phyloP scores from a whole-genome alignment of 2,113 vertebrate genomes.

The Gallinago undulata region DNA sequence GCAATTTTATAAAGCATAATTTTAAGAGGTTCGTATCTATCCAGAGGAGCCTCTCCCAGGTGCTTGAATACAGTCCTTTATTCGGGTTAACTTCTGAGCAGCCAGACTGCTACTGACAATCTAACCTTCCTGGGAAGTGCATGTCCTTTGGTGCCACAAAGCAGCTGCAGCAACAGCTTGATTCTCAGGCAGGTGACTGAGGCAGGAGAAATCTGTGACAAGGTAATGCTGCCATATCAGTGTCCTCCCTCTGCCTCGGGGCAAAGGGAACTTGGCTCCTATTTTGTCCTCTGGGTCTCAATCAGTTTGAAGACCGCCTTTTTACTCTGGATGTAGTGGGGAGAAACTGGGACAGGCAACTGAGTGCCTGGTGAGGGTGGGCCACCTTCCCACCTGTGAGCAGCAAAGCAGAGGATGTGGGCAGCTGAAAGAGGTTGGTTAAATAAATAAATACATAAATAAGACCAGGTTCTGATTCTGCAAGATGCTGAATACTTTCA shows the following conservation, averaged over 20 bases:
- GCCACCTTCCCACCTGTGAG: not conserved
- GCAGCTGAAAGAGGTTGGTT: not conserved
- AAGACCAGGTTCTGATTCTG: not conserved
- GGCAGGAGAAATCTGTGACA: not conserved
- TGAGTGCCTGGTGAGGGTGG: accelerated
- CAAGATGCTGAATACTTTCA: not conserved
- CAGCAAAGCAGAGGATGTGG: accelerated
- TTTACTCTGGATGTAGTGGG: not conserved
- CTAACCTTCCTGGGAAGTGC: not conserved
- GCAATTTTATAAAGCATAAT: not conserved
- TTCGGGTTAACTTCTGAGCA: not conserved
- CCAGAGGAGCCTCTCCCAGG: not conserved
- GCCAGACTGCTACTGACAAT: not conserved
- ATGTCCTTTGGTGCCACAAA: not conserved
- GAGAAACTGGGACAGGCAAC: not conserved
- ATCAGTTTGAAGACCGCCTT: not conserved
- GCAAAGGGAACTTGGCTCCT: not conserved
- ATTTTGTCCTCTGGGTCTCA: not conserved
- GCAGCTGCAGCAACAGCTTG: not conserved
- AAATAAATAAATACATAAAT: not conserved
- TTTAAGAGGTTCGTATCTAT: not conserved
- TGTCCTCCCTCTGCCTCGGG: not conserved
- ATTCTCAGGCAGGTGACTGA: not conserved
- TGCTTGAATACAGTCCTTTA: not conserved
- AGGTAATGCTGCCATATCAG: not conserved